phyloP scores from a whole-genome alignment of 2,888 invertebrate species.

The Drosophila kokeensis region DNA sequence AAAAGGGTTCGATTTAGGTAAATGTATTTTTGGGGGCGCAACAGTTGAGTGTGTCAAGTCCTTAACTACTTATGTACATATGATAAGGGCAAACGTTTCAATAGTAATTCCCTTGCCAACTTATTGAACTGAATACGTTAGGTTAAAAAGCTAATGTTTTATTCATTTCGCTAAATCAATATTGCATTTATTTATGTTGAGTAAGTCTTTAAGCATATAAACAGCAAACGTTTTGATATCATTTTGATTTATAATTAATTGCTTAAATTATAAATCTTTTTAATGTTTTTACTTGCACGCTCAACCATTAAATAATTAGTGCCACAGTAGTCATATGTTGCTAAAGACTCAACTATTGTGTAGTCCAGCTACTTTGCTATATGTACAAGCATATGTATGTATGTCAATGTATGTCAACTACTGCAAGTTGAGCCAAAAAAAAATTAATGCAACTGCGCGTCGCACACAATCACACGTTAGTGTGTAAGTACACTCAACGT shows the following conservation, averaged over 20 bases:
- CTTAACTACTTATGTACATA: slow-evolving; percentile 34
- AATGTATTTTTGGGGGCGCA: slow-evolving; percentile 41
- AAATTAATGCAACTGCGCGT: slow-evolving; percentile 48
- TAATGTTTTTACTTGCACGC: not conserved
- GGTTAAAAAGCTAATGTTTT: not conserved
- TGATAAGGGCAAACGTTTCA: slow-evolving; percentile 16
- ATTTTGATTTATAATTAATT: not conserved
- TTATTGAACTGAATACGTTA: not conserved
- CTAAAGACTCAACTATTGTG: not conserved
- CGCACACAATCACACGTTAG: slow-evolving; percentile 20
- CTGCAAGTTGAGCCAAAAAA: slow-evolving; percentile 33
- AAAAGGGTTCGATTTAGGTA: slow-evolving; percentile 48
- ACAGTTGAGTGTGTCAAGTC: slow-evolving; percentile 43
- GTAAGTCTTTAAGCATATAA: not conserved
- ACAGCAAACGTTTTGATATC: not conserved
- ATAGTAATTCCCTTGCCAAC: not conserved
- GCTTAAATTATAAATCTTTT: not conserved
- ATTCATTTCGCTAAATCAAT: not conserved
- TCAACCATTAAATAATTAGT: not conserved
- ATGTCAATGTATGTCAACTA: slow-evolving; percentile 4
- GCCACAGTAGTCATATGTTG: slow-evolving; percentile 3
- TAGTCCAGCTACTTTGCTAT: not conserved
- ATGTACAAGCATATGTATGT: not conserved
- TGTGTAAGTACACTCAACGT: slow-evolving; percentile 39
- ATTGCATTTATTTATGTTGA: not conserved